A percentile compares a stretch with the other conserved stretches of the same genome.
These are phyloP conservation scores for Ectemnius cavifrons DNA, from an alignment of 2,888 invertebrate genomes.

Conservation along the genomic window DNA sequence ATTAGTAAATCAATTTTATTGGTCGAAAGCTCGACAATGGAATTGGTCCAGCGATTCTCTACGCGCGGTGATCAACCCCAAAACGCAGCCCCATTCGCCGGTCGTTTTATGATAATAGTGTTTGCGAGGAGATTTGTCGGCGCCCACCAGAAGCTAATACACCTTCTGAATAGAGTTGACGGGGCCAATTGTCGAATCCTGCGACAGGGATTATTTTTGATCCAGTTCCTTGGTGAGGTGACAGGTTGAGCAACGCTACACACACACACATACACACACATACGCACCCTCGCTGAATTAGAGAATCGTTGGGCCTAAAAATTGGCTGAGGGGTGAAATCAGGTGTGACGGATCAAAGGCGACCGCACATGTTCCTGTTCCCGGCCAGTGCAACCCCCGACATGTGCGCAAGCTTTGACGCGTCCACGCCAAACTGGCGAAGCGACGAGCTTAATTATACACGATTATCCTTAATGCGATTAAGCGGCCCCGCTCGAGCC, in stretches of 20 bases:
- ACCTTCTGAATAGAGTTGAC: conserved; percentile 1
- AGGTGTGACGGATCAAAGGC: conserved; percentile 72
- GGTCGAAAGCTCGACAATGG: too few relatives aligned
- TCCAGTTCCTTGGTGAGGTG: conserved; percentile 8
- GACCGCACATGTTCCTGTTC: conserved; percentile 75
- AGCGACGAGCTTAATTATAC: conserved; percentile 64
- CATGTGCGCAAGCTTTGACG: conserved; percentile 17
- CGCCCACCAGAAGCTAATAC: conserved; percentile 7
- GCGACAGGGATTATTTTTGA: conserved; percentile 9
- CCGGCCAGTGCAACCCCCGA: conserved; percentile 49
- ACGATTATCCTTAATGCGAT: conserved; percentile 73
- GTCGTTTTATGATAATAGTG: conserved; percentile 4
- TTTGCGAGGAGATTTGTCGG: conserved; percentile 12
- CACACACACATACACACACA: too few relatives aligned
- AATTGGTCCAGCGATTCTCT: too few relatives aligned
- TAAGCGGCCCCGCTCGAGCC: conserved; percentile 36
- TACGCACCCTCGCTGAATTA: neutral
- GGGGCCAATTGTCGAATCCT: conserved; percentile 8
- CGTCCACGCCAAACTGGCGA: conserved; percentile 57
- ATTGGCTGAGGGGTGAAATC: conserved; percentile 64
- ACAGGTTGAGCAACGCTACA: too few relatives aligned
- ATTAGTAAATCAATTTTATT: too few relatives aligned
- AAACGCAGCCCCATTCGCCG: neutral
- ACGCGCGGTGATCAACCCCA: too few relatives aligned
- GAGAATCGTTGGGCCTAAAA: conserved; percentile 38